Base-by-base conservation (phyloP, 2,888 invertebrate species). In the Cephus runcator region DNA sequence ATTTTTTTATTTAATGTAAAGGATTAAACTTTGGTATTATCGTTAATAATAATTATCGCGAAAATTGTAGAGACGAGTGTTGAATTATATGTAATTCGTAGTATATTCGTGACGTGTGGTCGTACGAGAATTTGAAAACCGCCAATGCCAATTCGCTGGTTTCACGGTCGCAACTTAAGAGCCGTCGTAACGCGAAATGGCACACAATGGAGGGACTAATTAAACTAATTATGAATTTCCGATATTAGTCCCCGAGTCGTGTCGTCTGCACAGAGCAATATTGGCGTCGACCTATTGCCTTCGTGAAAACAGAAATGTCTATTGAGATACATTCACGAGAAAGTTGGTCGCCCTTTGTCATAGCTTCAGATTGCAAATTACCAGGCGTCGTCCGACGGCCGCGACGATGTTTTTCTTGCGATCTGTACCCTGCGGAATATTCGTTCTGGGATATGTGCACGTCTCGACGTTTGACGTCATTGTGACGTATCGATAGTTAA, bases 171-270 rank as follows among this genome's bases (percentile, higher is more conserved):
- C 6, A 40, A 40, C 73, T 15, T 34, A 73, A 12, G 23, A 31
- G 6, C 35, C 73, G 73, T 6, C 34, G n/a, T 33, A 11, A 73
- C n/a, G 73, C 81, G 81, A 81, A 86, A 82, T 85, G 40, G 56
- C 76, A 78, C 80, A 81, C 81, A 81, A 83, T 79, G 78, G 76
- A 75, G 75, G 76, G 81, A 83, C 83, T 86, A 85, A 88, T 87
- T 87, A 87, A 85, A 87, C 86, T 86, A 87, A 87, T 87, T 85
- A 86, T 82, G 82, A 84, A 77, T 81, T 83, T 82, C 81, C 83
- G 83, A 86, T 85, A 85, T 86, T 84, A 86, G 83, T 85, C 85
- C 84, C 82, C 82, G 80, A 56, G 56, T 76, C 79, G 80, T 81
- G 76, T 75, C 78, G 75, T 73, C 78, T 75, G 36, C 40, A 69